Evolutionary conservation across 2,888 invertebrate species (phyloP), one percentile per base, ranked within the genome.

Genomic region (Gerris lacustris): DNA sequence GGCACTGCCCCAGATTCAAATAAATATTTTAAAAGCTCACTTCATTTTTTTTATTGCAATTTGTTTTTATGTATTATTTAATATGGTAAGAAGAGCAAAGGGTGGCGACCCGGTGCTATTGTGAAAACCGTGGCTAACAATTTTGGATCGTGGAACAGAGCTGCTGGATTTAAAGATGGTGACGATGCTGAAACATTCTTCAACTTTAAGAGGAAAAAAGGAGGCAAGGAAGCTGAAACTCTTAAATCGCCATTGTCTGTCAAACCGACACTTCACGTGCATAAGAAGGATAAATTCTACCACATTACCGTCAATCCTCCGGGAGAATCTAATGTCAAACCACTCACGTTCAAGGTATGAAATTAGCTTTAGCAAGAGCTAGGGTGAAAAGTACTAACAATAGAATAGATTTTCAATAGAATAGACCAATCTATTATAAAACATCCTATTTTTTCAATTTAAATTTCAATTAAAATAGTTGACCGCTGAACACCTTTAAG

Each of bases 91-190:
- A 11, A 9, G n/a, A 70, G 74, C 18, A 63, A 70, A 62, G 74
- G 73, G 43, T 74, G 73, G 73, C 44, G 73, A 15, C 74, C 74
- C 15, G 74, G 74, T 0, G 69, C 74, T 11, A 73, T 74, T 17
- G 63, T 67, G 63, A 71, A 70, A 18, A 63, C 63, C 1, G 67
- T 67, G 1, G 44, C 67, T 2, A 9, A 44, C 7, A 43, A 44
- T 15, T 44, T 67, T n/a, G 15, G 67, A 11, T 15, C 31, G 7
- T 67, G 67, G 67, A 67, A 67, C 9, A 67, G 43, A 45, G 67
- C 67, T 2, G 31, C 67, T 9, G 69, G 47, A n/a, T 6, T 66
- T 45, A 45, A 66, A 55, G 67, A 7, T 17, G 47, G 31, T 15
- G 44, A 68, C 66, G 18, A 71, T 44, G 17, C 66, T 45, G 63